A percentile compares a stretch with the other conserved stretches of the same genome.
Evolutionary conservation across 2,113 vertebrate genomes (phyloP).

Genomic region (Malaclemys terrapin): DNA sequence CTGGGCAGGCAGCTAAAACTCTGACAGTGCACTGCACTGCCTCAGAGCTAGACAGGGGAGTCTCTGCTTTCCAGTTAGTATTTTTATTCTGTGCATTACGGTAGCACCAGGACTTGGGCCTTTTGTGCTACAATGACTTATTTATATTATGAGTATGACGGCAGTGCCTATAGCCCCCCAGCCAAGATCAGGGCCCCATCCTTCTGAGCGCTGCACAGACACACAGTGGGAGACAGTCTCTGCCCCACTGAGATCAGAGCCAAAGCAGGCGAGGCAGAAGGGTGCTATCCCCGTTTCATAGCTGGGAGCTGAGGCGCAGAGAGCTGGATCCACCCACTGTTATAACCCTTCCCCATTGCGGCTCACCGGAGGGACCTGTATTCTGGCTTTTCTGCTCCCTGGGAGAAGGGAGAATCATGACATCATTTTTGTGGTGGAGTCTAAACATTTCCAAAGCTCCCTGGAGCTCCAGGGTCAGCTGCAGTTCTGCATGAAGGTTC

Average conservation of each 20-base stretch:
- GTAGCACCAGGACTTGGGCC: background rate
- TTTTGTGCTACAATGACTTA: background rate
- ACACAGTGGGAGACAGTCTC: background rate
- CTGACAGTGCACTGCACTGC: background rate
- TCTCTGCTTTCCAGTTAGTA: background rate
- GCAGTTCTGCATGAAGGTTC: no score
- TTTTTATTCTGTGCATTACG: background rate
- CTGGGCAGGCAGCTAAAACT: background rate
- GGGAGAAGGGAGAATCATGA: no score
- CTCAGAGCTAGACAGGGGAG: background rate
- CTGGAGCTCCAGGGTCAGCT: no score
- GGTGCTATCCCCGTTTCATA: background rate
- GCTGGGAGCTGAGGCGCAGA: background rate
- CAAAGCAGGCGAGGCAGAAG: background rate
- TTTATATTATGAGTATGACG: background rate
- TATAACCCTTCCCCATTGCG: no score
- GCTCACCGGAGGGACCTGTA: no score
- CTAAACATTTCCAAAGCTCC: no score
- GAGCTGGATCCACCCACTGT: background rate
- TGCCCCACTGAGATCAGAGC: background rate
- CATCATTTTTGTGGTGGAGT: no score
- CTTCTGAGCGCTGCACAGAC: background rate
- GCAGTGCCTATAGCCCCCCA: background rate
- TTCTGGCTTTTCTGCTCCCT: no score
- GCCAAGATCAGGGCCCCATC: background rate